Evolutionary conservation across 2,797 vertebrate genomes (phyloP).

Genomic region (Clarias laeviceps): DNA sequence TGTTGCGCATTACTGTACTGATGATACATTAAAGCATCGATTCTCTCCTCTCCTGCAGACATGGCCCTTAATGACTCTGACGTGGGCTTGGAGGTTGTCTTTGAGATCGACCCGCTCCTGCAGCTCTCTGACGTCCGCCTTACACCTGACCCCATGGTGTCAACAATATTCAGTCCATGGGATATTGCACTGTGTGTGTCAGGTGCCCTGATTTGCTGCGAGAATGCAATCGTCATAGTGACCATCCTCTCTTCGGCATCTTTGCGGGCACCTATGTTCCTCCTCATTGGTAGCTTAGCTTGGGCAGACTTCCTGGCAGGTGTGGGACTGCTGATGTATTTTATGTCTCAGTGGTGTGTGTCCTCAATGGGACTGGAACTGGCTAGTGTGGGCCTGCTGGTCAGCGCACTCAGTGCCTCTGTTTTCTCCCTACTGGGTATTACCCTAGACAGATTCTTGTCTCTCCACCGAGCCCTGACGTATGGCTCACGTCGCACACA

Average conservation of each 20-base stretch:
- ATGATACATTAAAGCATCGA: slow-evolving; percentile 43
- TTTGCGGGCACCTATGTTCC: slow-evolving; percentile 87
- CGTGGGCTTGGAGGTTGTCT: slow-evolving; percentile 71
- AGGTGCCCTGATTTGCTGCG: slow-evolving; percentile 86
- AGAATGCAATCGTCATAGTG: slow-evolving; percentile 89
- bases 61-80: slow-evolving; percentile 74
- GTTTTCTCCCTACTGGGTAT: slow-evolving; percentile 89
- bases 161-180: slow-evolving; percentile 79
- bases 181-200: slow-evolving; percentile 87
- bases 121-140: slow-evolving; percentile 57
- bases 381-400: slow-evolving; percentile 84
- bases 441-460: slow-evolving; percentile 91
- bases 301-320: slow-evolving; percentile 89
- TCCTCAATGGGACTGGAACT: slow-evolving; percentile 78
- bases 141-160: slow-evolving; percentile 61
- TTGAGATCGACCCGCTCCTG: slow-evolving; percentile 64
- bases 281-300: slow-evolving; percentile 89
- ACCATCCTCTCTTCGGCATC: slow-evolving; percentile 84
- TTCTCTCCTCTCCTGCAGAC: slow-evolving; percentile 50
- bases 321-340: slow-evolving; percentile 85
- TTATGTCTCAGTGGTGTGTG: slow-evolving; percentile 80
- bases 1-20: not conserved
- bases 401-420: slow-evolving; percentile 86
- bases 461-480: slow-evolving; percentile 89
- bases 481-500: slow-evolving; percentile 86